Base-by-base conservation (phyloP, 2,797 vertebrate species). In the Danio choprae region DNA sequence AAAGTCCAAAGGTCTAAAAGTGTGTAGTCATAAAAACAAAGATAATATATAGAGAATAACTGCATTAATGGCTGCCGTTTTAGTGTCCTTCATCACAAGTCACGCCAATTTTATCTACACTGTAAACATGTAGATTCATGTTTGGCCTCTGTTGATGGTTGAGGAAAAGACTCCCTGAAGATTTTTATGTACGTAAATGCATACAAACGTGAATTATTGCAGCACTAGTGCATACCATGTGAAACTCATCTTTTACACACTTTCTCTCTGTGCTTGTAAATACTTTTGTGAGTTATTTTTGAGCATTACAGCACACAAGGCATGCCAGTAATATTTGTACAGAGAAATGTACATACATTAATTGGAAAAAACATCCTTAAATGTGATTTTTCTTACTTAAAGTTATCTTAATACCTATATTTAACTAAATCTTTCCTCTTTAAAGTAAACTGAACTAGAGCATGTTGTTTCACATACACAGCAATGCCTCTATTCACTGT, bases 271-370 rank as follows among this genome's bases (percentile, higher is more conserved):
- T 50, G 4, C 3, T 18, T 73, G 51, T 59, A 20, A 29, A 73
- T 62, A 4, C 18, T 81, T 43, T 16, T 50, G 6, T 36, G 16
- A 65, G 15, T 8, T 18, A 53, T 74, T 55, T 60, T 18, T 77
- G 55, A 15, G 20, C 67, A 51, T 69, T 20, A 5, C 7, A 5
- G 4, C 20, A 29, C 64, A 29, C 20, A 3, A 29, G 18, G 68
- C 18, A 10, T 15, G 11, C 8, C 55, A 58, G 12, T 10, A 65
- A 2, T 73, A 64, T 84, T 73, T 73, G 55, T 63, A 22, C 29
- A 58, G 29, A 29, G 63, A 59, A 72, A 63, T 44, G 58, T 83
- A 71, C 71, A 80, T 60, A 36, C 20, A 60, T 60, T 5, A 60
- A 60, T 36, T 10, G 29, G 62, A 62, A 62, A 36, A 62, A 62